Evolutionary conservation across 2,113 vertebrate genomes (phyloP).

Genomic region (Poeciliopsis prolifica): DNA sequence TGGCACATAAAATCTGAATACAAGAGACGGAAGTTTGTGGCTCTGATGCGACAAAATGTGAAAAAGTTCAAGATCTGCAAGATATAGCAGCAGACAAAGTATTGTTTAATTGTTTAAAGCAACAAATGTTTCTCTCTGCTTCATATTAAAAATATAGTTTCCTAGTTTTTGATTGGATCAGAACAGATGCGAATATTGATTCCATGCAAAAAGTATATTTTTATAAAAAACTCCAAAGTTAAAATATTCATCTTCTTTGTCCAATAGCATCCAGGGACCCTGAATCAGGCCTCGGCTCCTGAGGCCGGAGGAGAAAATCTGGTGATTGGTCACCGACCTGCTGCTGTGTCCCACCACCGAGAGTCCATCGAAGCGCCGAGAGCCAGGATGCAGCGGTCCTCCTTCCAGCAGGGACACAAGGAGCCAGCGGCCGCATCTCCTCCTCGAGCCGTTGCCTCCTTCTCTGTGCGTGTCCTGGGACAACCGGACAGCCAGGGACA

Average conservation of each 20-base stretch:
- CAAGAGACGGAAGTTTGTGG: too few relatives aligned
- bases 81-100: too few relatives aligned
- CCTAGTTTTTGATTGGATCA: background rate
- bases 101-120: too few relatives aligned
- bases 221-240: too few relatives aligned
- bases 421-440: conserved; percentile 77
- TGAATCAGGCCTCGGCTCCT: conserved; percentile 41
- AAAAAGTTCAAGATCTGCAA: too few relatives aligned
- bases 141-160: background rate
- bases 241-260: conserved; percentile 4
- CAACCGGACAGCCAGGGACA: conserved; percentile 75
- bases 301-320: conserved; percentile 51
- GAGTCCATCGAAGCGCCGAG: conserved; percentile 69
- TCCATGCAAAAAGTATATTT: background rate
- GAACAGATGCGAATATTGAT: background rate
- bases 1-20: too few relatives aligned
- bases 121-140: background rate
- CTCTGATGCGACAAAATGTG: too few relatives aligned
- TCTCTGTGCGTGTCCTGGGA: conserved; percentile 80
- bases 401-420: conserved; percentile 66
- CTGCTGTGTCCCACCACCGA: conserved; percentile 38
- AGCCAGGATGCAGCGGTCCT: conserved; percentile 65
- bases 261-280: conserved; percentile 48
- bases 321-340: conserved; percentile 29
- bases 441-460: conserved; percentile 79